These are phyloP conservation scores for Hololepta plana DNA, from an alignment of 2,888 invertebrate species.

Conservation along the genomic window DNA sequence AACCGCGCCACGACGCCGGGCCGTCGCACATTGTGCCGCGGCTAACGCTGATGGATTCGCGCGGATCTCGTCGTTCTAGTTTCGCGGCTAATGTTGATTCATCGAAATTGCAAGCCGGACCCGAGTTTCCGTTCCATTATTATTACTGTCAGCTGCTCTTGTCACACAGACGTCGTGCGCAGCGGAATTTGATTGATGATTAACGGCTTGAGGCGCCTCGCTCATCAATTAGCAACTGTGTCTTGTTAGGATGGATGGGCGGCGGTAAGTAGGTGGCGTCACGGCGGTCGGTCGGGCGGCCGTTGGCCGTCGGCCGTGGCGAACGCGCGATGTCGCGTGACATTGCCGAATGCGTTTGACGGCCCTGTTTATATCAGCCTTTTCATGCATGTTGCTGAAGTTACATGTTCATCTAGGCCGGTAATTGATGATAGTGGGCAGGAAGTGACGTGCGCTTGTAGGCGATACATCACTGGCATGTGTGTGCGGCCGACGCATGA, in stretches of 20 bases:
- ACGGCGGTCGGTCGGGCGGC: no score
- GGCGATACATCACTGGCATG: constrained; percentile 17
- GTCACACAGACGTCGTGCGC: constrained; percentile 16
- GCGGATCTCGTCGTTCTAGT: constrained; percentile 2
- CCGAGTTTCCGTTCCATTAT: constrained; percentile 7
- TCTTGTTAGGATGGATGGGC: constrained; percentile 11
- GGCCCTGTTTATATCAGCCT: constrained; percentile 24
- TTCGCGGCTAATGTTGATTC: constrained; percentile 15
- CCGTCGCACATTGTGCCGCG: no score
- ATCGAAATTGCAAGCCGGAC: constrained; percentile 16
- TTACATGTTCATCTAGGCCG: constrained; percentile 29
- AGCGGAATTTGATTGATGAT: constrained; percentile 17
- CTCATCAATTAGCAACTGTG: constrained; percentile 15
- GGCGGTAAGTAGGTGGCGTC: no score
- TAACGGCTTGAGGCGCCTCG: constrained; percentile 12
- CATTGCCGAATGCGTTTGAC: constrained; percentile 19
- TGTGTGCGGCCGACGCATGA: constrained; percentile 19
- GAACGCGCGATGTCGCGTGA: constrained; percentile 7
- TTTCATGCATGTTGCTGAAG: constrained; percentile 28
- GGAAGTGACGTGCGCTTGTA: constrained; percentile 18
- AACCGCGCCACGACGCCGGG: no score
- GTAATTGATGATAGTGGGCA: constrained; percentile 27
- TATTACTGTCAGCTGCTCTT: constrained; percentile 16
- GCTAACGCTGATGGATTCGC: background rate
- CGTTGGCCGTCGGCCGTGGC: background rate